Conservation (phyloP, 2,113 vertebrate genomes). For the Ranitomeya imitator region DNA sequence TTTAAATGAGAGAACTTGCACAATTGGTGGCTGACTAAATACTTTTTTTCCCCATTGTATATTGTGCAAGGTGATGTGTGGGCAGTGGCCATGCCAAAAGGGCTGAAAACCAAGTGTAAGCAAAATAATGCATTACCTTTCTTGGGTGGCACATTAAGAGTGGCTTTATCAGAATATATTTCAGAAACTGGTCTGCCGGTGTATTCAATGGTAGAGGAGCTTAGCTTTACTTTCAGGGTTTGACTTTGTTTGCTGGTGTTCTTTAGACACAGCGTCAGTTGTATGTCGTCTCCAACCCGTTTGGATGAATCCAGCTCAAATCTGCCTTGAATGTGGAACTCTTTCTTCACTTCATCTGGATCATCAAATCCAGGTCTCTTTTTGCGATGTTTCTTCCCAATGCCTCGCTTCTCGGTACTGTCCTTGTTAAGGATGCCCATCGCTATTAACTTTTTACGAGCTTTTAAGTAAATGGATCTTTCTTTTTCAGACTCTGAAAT, state of each 20-base stretch:
- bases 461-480: constrained; percentile 64
- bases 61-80: no score
- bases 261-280: constrained; percentile 58
- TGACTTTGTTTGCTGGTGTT: constrained; percentile 60
- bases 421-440: constrained; percentile 48
- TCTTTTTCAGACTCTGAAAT: constrained; percentile 63
- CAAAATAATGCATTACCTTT: constrained; percentile 63
- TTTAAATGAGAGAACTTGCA: no score
- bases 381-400: neutral
- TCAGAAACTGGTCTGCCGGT: constrained; percentile 63
- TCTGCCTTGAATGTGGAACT: constrained; percentile 60
- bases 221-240: constrained; percentile 62
- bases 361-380: constrained; percentile 17
- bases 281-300: constrained; percentile 62
- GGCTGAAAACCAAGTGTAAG: neutral
- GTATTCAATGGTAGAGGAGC: constrained; percentile 64
- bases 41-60: no score
- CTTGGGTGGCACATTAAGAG: constrained; percentile 60
- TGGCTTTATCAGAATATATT: constrained; percentile 58
- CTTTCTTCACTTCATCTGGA: constrained; percentile 35
- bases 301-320: constrained; percentile 60
- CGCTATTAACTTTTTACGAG: constrained; percentile 61
- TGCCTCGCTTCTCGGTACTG: neutral
- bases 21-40: no score
- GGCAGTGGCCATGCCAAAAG: no score